Evolutionary conservation across 2,113 vertebrate species (phyloP), one percentile per base, ranked within the genome.

Genomic region (Leptocoma aspasia): DNA sequence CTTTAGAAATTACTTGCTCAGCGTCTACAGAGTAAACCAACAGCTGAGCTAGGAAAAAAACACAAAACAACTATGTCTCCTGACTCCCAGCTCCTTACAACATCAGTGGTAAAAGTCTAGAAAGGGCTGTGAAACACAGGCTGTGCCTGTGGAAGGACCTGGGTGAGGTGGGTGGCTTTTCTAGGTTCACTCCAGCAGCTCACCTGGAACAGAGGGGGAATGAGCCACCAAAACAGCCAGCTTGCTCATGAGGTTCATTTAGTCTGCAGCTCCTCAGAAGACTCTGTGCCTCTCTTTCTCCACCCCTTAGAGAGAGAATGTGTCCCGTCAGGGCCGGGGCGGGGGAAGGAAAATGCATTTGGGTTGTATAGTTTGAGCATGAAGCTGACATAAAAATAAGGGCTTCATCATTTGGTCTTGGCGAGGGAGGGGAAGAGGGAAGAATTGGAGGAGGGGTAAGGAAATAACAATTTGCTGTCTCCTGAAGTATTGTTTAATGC

Each of bases 1-100:
- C 76, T 90, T 68, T 66, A 44, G 88, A 92, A 96, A 94, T 93
- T 3, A 96, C 87, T 93, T 95, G 92, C 90, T 95, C 96, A 93
- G 90, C 79, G 49, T 95, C 79, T 94, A 42, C 1, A 0, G 47
- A 92, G 82, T 68, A 87, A 94, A 93, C 71, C 76, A 83, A 69
- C 85, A 96, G 93, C 95, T 95, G 93, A 94, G 85, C 71, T 90
- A 59, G 50, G 61, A 44, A 31, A 66, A 72, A 44, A 45, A 68
- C 63, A 14, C 24, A 79, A 91, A 79, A 78, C 75, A 71, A 4
- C 13, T 37, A 42, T 33, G 35, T 83, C 54, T 95, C 60, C 54
- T 77, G 59, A 88, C 56, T 90, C 52, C 3, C 20, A 41, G 22
- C 47, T 73, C 53, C 77, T n/a, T n/a, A n/a, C 42, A 73, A 50